Evolutionary conservation across 2,797 vertebrate species (phyloP).

Genomic region (Tenualosa thibaudeaui): DNA sequence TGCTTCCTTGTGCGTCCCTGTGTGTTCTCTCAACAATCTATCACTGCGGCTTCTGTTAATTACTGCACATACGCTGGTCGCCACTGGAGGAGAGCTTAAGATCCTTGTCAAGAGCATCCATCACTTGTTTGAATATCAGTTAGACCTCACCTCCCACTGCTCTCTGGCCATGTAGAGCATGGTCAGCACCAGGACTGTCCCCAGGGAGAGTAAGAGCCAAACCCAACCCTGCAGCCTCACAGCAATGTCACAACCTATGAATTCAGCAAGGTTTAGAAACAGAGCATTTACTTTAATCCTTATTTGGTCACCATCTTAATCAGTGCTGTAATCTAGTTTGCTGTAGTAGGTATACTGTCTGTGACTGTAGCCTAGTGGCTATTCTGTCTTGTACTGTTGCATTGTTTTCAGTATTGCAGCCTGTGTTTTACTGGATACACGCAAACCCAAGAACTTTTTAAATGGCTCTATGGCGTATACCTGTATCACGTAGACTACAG

Average conservation of each 20-base stretch:
- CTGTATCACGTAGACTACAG: too few species aligned
- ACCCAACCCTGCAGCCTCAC: neutral
- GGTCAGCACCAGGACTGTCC: neutral
- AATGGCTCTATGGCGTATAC: too few species aligned
- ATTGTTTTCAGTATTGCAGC: too few species aligned
- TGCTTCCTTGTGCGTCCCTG: neutral
- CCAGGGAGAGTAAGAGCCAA: neutral
- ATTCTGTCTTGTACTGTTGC: too few species aligned
- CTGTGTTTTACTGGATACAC: too few species aligned
- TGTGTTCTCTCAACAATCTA: neutral
- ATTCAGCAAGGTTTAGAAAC: neutral
- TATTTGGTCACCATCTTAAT: neutral
- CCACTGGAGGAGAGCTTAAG: neutral
- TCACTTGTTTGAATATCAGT: neutral
- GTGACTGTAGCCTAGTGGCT: too few species aligned
- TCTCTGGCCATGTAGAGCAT: neutral
- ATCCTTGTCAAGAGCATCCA: neutral
- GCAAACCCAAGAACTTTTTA: too few species aligned
- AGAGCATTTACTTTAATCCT: neutral
- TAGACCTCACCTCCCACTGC: neutral
- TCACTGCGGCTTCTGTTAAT: neutral
- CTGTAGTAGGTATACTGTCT: too few species aligned
- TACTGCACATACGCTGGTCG: neutral
- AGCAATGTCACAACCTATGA: neutral
- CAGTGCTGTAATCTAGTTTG: too few species aligned